Evolutionary conservation across 2,888 invertebrate genomes (phyloP).

Genomic region (Anorthoa munda): DNA sequence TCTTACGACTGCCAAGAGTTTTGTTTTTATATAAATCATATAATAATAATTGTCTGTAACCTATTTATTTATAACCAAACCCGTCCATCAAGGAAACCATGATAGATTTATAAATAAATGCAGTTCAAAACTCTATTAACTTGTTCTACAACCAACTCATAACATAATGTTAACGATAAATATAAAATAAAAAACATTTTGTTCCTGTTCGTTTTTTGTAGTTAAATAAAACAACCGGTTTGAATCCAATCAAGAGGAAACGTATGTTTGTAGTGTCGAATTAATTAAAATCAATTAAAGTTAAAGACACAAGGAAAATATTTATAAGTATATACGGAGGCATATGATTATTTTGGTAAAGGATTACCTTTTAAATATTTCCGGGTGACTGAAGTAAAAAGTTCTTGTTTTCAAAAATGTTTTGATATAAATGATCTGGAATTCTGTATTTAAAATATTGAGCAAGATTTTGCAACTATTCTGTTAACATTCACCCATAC

Average conservation of each 20-base stretch:
- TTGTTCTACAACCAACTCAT: constrained; percentile 19
- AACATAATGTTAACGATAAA: not conserved
- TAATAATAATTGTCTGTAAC: not conserved
- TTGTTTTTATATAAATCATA: not conserved
- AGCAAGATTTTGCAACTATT: not conserved
- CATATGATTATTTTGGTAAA: not conserved
- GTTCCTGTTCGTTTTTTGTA: constrained; percentile 25
- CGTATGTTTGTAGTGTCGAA: constrained; percentile 1
- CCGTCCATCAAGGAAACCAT: not conserved
- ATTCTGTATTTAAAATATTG: not conserved
- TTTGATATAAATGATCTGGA: not conserved
- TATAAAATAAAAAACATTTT: constrained; percentile 6
- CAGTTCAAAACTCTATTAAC: not conserved
- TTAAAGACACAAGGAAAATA: constrained; percentile 1
- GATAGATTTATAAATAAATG: not conserved
- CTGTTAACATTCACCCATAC: not conserved
- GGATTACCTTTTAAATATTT: not conserved
- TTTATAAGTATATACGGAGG: not conserved
- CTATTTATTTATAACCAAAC: not conserved
- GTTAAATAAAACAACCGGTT: constrained; percentile 37
- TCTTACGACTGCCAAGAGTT: not conserved
- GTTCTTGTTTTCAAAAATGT: not conserved
- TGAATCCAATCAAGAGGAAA: constrained; percentile 39
- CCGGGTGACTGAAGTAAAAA: not conserved
- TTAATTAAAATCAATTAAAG: constrained; percentile 20